Evolutionary conservation across 2,888 invertebrate species (phyloP).

Genomic region (Enchytraeus crypticus): DNA sequence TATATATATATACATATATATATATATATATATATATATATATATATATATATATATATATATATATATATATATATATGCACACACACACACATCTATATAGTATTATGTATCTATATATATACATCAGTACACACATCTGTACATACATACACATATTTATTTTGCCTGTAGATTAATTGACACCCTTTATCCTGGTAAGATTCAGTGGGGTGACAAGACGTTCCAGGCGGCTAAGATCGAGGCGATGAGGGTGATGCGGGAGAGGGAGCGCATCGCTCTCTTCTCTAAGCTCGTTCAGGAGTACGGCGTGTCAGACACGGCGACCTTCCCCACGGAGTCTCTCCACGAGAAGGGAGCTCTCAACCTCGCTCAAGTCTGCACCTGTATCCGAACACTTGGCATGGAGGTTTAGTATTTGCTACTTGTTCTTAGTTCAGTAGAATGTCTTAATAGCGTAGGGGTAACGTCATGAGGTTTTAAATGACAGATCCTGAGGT

Average conservation of each 20-base stretch:
- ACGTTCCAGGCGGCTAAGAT: constrained; percentile 27
- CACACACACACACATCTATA: background rate
- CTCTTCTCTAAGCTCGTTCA: constrained; percentile 22
- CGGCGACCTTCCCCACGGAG: constrained; percentile 27
- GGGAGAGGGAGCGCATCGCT: constrained; percentile 26
- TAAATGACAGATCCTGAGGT: too few species aligned
- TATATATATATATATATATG: background rate
- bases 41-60: background rate
- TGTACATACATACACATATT: background rate
- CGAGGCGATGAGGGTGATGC: constrained; percentile 26
- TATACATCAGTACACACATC: background rate
- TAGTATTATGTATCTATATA: background rate
- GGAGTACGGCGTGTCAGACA: constrained; percentile 24
- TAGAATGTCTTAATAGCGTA: too few species aligned
- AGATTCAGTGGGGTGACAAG: constrained; percentile 24
- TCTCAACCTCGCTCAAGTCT: constrained; percentile 27
- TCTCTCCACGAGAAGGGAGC: constrained; percentile 26
- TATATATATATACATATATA: background rate
- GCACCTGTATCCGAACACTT: constrained; percentile 23
- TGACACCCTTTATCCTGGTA: constrained; percentile 23
- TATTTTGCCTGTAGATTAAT: constrained; percentile 19
- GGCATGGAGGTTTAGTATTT: constrained; percentile 27
- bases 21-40: background rate
- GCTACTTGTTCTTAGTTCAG: too few species aligned
- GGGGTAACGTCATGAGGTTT: too few species aligned